phyloP scores from a whole-genome alignment of 2,113 vertebrate genomes.

The Chaetura pelagica region DNA sequence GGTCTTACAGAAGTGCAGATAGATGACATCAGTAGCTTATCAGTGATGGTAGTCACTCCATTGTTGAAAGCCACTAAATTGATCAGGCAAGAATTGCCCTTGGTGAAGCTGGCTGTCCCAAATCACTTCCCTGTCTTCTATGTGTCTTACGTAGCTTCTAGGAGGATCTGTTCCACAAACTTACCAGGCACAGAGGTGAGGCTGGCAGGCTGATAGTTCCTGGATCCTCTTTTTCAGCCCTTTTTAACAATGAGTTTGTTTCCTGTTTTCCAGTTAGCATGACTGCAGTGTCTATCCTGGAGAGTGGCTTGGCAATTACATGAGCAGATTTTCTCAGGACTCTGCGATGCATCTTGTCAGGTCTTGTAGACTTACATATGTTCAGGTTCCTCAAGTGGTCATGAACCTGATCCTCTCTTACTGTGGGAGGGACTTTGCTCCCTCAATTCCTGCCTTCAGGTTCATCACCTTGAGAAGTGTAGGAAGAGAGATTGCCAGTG shows the following conservation, averaged over 20 bases:
- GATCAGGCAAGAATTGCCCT: no score
- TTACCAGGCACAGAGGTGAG: no score
- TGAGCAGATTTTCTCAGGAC: neutral
- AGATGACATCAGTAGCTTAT: no score
- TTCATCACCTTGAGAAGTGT: rapidly evolving
- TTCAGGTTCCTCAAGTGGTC: neutral
- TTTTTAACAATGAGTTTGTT: neutral
- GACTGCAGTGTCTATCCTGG: rapidly evolving
- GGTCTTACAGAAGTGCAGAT: no score
- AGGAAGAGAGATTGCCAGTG: neutral
- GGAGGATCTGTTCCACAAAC: no score
- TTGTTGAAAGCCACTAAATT: no score
- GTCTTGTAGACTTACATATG: neutral
- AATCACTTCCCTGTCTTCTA: no score
- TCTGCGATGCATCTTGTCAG: neutral
- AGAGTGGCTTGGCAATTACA: neutral
- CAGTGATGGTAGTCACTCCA: no score
- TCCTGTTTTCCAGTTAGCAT: neutral
- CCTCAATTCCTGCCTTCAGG: rapidly evolving
- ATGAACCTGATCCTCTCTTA: neutral
- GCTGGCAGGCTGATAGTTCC: neutral
- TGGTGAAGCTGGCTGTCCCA: no score
- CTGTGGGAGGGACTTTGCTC: neutral
- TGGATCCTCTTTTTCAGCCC: neutral
- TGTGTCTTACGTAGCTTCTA: no score